These are phyloP conservation scores for Gandaritis pyraliata DNA, from an alignment of 2,888 invertebrate species.

Conservation along the genomic window DNA sequence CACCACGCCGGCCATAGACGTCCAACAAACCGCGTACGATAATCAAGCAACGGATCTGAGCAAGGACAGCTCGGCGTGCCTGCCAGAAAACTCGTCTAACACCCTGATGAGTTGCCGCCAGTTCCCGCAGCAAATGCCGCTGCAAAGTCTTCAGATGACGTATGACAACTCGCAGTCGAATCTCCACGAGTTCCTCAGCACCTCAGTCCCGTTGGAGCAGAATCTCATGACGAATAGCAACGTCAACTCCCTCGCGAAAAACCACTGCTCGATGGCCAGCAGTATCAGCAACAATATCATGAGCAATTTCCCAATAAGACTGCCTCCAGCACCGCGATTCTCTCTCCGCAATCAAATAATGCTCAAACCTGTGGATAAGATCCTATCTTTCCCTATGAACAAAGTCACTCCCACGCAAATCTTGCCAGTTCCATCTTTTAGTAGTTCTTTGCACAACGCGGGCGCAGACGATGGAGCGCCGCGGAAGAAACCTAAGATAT, in stretches of 20 bases:
- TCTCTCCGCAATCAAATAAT: conserved; percentile 70
- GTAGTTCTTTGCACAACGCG: conserved; percentile 71
- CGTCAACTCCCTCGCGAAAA: conserved; percentile 63
- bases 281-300: conserved; percentile 70
- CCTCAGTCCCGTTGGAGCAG: conserved; percentile 66
- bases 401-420: conserved; percentile 76
- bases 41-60: conserved; percentile 67
- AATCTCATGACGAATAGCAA: conserved; percentile 62
- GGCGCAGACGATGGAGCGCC: conserved; percentile 68
- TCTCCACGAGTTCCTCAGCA: conserved; percentile 67
- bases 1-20: conserved; percentile 50
- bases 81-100: conserved; percentile 69
- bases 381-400: conserved; percentile 62
- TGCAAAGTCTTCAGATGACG: conserved; percentile 52
- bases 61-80: conserved; percentile 73
- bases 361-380: conserved; percentile 70
- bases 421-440: conserved; percentile 71
- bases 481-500: conserved; percentile 80
- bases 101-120: conserved; percentile 68
- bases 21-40: conserved; percentile 56
- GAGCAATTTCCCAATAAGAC: conserved; percentile 74
- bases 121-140: conserved; percentile 58
- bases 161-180: conserved; percentile 64
- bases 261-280: conserved; percentile 60
- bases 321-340: conserved; percentile 65